phyloP scores from a whole-genome alignment of 2,888 invertebrate species.

The Rhaphigaster nebulosa region DNA sequence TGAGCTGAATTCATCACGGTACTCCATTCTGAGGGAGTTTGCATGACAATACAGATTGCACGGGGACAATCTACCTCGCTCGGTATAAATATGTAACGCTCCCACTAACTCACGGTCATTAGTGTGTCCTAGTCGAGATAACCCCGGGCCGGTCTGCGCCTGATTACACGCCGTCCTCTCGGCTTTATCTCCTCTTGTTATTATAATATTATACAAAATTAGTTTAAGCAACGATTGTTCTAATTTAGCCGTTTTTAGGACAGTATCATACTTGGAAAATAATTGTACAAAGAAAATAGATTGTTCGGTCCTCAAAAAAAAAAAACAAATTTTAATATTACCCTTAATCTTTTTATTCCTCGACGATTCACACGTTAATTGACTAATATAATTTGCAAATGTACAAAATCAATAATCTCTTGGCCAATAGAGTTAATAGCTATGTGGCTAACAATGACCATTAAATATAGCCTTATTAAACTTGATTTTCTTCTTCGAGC shows the following conservation, averaged over 20 bases:
- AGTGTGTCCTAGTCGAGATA: background rate
- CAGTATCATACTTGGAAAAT: background rate
- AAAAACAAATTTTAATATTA: too few species aligned
- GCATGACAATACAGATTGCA: conserved; percentile 18
- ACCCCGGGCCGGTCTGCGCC: background rate
- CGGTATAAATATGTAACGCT: conserved; percentile 6
- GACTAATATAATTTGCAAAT: background rate
- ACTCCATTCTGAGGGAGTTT: background rate
- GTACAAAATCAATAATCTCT: background rate
- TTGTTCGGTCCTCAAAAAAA: too few species aligned
- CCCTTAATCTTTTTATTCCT: too few species aligned
- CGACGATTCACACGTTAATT: background rate
- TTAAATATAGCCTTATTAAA: background rate
- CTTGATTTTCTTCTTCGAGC: background rate
- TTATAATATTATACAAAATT: background rate
- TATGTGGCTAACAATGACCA: background rate
- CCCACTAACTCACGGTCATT: background rate
- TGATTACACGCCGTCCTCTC: background rate
- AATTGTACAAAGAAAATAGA: background rate
- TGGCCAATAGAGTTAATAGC: background rate
- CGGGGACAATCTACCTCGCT: background rate
- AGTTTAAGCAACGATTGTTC: background rate
- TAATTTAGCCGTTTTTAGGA: background rate
- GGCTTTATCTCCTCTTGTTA: background rate
- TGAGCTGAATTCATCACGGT: background rate